Conservation (phyloP, 2,113 vertebrate genomes). For the Eptesicus fuscus region DNA sequence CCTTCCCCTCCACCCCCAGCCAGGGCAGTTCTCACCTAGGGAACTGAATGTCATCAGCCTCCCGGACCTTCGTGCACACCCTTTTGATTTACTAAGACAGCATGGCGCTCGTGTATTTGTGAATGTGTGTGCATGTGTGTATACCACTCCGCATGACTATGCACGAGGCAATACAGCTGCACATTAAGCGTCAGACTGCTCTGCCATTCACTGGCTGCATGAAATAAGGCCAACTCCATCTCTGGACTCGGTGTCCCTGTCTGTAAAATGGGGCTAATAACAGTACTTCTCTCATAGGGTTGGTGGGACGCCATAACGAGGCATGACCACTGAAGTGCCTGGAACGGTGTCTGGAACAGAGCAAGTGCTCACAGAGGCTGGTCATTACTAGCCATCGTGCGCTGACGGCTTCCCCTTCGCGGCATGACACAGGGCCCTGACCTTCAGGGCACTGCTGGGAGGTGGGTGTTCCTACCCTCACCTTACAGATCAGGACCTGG, state of each 20-base stretch:
- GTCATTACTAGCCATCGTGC: neutral
- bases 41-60: neutral
- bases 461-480: neutral
- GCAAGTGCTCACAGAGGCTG: neutral
- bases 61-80: too few relatives aligned
- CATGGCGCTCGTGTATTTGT: neutral
- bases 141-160: fast-evolving
- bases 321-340: neutral
- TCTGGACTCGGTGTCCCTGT: neutral
- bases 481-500: neutral
- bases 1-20: neutral
- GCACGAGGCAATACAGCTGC: neutral
- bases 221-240: neutral
- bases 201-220: neutral
- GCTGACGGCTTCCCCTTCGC: neutral
- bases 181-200: neutral
- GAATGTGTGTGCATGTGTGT: fast-evolving
- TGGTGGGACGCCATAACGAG: neutral
- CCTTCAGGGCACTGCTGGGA: neutral
- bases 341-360: neutral
- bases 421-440: neutral
- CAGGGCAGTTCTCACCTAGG: neutral
- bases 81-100: neutral
- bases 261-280: neutral
- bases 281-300: neutral